A percentile compares a stretch with the other conserved stretches of the same genome.
Conservation (phyloP, 2,113 vertebrate genomes). For the Neogale vison region DNA sequence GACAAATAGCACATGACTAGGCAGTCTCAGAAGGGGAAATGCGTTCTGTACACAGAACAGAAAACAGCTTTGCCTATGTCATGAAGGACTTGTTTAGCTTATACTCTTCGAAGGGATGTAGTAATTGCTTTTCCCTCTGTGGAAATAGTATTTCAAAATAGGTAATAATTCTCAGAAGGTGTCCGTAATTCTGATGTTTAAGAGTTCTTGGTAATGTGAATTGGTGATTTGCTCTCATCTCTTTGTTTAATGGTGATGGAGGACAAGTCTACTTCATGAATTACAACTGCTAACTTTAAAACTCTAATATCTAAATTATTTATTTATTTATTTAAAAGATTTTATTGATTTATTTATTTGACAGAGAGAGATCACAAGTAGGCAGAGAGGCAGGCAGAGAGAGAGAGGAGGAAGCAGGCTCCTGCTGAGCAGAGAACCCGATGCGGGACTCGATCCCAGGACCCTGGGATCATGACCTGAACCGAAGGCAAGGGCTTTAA, state of each 20-base stretch:
- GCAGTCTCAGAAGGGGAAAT: neutral
- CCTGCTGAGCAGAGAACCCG: no score
- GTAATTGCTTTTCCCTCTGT: neutral
- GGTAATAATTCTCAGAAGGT: neutral
- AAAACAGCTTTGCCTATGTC: neutral
- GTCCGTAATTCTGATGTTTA: neutral
- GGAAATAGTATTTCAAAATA: constrained; percentile 6
- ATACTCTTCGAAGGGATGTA: neutral
- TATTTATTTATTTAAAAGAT: neutral
- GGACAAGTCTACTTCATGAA: neutral
- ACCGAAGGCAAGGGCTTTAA: no score
- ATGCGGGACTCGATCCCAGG: no score
- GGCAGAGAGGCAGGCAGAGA: no score
- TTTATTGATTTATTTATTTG: no score
- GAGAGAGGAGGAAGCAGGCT: no score
- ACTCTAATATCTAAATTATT: neutral
- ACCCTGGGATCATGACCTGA: no score
- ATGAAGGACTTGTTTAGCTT: neutral
- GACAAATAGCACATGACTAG: neutral
- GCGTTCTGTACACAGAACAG: neutral
- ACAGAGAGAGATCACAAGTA: no score
- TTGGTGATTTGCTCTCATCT: neutral
- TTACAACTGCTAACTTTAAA: constrained; percentile 24
- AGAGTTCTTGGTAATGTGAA: neutral
- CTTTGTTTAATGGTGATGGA: neutral